Evolutionary conservation across 2,797 vertebrate species (phyloP).

Genomic region (Peromyscus attwateri): DNA sequence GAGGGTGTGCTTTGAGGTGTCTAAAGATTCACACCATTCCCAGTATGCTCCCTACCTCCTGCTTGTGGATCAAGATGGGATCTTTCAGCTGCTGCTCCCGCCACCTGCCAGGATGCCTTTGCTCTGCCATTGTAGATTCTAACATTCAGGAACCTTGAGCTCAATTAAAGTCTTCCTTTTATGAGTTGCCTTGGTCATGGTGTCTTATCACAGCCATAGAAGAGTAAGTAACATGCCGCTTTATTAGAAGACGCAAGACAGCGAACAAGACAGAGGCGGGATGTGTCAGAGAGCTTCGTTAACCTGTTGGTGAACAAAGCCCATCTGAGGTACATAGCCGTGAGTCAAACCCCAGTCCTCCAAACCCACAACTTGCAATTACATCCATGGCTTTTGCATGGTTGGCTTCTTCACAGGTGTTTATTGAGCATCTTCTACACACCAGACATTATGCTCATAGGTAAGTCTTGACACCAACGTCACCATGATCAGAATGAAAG

Average conservation of each 20-base stretch:
- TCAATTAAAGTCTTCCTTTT: neutral
- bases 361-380: neutral
- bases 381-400: fast-evolving
- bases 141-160: neutral
- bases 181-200: neutral
- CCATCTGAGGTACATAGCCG: neutral
- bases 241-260: neutral
- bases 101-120: neutral
- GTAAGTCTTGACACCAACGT: neutral
- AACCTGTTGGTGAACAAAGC: neutral
- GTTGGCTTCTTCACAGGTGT: neutral
- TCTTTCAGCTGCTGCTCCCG: neutral
- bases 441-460: neutral
- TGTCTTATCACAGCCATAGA: neutral
- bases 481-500: neutral
- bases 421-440: neutral
- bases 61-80: neutral
- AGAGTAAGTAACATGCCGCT: neutral
- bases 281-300: neutral
- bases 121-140: neutral
- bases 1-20: neutral
- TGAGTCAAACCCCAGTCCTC: too few relatives aligned
- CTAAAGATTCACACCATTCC: neutral
- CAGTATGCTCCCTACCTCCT: neutral
- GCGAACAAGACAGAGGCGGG: fast-evolving